Evolutionary conservation across 2,797 vertebrate genomes (phyloP), one percentile per base, ranked within the genome.

Genomic region (Prionace glauca): DNA sequence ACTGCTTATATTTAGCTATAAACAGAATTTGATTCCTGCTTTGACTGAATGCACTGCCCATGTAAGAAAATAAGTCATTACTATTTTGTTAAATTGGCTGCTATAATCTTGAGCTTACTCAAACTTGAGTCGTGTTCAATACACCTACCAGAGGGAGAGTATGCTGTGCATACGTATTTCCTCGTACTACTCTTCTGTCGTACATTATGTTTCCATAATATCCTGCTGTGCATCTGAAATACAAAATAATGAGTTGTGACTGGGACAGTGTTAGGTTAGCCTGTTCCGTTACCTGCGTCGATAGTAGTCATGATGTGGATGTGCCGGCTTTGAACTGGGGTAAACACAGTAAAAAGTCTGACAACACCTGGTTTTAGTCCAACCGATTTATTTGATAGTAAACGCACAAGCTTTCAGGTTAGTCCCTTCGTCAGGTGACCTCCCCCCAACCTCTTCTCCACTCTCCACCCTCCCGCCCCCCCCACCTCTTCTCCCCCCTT

Each of bases 131-230:
- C 26, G 74, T 56, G 71, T 71, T 94, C 12, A 29, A 9, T 74
- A 74, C 16, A 96, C 98, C 95, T 96, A 99, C 99, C 97, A 95
- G 94, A 0, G 97, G 97, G 10, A 97, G 65, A 0, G 97, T 72
- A 0, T 97, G 97, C 1, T 98, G 96, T 11, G 98, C 97, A 0
- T 98, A 98, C 0, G 98, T 98, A 96, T 98, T 99, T 96, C 99
- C 99, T 72, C 99, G 98, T 96, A 99, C 97, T 95, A 99, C 98
- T n/a, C 98, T 98, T 0, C 98, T 97, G 96, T 99, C 99, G 87
- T 98, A 98, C 98, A 99, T 99, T 88, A 99, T 98, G 96, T 99
- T 99, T 96, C 98, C 97, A 95, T 97, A 98, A 50, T 2, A 96
- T 12, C n/a, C 4, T 0, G 96, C 95, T 0, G 96, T 97, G 16